A percentile compares a stretch with the other conserved stretches of the same genome.
phyloP scores from a whole-genome alignment of 2,113 vertebrate species.

The Melanerpes formicivorus region DNA sequence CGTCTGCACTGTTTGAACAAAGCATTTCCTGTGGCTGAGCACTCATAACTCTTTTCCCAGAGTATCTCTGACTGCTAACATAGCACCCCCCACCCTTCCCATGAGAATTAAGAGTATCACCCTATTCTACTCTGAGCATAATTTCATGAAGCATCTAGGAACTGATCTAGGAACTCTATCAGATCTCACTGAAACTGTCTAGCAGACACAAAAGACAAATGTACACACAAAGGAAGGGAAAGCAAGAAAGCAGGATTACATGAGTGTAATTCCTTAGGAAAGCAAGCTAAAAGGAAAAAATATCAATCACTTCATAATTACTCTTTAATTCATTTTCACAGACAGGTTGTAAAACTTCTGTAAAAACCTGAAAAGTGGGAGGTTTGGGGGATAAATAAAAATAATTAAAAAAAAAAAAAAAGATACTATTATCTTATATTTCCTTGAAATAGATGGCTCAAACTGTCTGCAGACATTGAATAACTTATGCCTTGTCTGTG shows the following conservation, averaged over 20 bases:
- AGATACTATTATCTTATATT: not conserved
- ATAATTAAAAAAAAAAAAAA: not conserved
- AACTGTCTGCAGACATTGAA: not conserved
- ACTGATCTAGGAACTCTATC: not conserved
- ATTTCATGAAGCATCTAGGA: not conserved
- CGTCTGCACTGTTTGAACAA: not conserved
- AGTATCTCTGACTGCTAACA: not conserved
- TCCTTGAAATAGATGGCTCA: not conserved
- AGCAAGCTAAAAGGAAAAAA: not conserved
- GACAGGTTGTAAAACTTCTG: not conserved
- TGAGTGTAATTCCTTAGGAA: not conserved
- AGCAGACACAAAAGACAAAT: not conserved
- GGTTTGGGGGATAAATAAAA: not conserved
- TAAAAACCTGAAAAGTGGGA: not conserved
- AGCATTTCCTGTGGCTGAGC: not conserved
- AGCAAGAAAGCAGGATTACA: not conserved
- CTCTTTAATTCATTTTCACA: not conserved
- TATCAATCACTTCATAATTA: not conserved
- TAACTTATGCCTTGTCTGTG: not conserved
- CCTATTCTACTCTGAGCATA: not conserved
- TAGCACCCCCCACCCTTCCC: not conserved
- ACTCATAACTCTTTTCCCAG: not conserved
- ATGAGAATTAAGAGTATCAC: not conserved
- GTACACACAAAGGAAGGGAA: not conserved
- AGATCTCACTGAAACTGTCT: not conserved